Evolutionary conservation across 2,113 vertebrate species (phyloP), one percentile per base, ranked within the genome.

Genomic region (Craseonycteris thonglongyai): DNA sequence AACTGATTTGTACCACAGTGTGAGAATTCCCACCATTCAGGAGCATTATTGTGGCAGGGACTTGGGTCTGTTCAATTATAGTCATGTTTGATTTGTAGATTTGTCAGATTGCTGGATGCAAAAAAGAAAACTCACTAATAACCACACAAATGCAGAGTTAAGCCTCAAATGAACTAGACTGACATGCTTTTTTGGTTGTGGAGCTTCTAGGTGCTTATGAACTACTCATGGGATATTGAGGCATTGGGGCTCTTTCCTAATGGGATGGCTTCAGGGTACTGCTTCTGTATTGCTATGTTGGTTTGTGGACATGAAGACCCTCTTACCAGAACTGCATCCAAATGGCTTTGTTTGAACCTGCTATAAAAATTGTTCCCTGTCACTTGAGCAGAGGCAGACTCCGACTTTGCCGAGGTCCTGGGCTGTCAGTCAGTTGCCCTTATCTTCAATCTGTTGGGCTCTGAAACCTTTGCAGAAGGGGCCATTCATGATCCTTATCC

Each of bases 101-200:
- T 30, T 97, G 82, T 98, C 63, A 97, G 97, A 98, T 98, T 98
- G 98, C 98, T 98, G 98, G 98, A 98, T 98, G 98, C 98, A 98
- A 98, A 97, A 98, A 98, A 98, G 96, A 93, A 98, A 96, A 95
- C 95, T 94, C 9, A 22, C 95, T 97, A 95, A 90, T 97, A 95
- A 95, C 94, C 91, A 58, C 95, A 42, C 94, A 12, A 92, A 35
- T 96, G 94, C 49, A 1, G 90, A 94, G 40, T 94, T 96, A 68
- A 97, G 86, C 87, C 91, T 71, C 95, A 95, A 85, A 80, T 81
- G 95, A 97, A 71, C 94, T 86, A 96, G 72, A 86, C 4, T 92
- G 93, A 92, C 54, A 95, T 3, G 35, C 96, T 93, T 96, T 96
- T 96, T 95, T 47, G 54, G 93, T 96, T 89, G 51, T 89, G 86